These are phyloP conservation scores for Pseudococcus viburni DNA, from an alignment of 2,888 invertebrate genomes.

Conservation along the genomic window DNA sequence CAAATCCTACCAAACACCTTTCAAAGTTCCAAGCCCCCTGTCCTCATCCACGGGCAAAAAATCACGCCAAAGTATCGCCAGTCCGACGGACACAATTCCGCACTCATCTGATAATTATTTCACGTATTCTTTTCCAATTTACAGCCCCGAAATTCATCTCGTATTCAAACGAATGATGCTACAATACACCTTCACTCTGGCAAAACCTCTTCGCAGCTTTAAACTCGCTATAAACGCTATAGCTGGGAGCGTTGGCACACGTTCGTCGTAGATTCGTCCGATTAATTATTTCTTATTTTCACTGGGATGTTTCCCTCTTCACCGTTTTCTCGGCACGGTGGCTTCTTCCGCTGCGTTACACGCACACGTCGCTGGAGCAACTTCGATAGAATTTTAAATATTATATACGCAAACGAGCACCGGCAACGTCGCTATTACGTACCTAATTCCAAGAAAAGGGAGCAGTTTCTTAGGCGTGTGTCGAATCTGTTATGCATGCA, in stretches of 20 bases:
- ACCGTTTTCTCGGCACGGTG: background rate
- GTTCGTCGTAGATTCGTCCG: conserved; percentile 14
- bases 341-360: background rate
- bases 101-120: background rate
- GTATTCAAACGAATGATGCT: background rate
- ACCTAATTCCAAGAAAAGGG: conserved; percentile 1
- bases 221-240: background rate
- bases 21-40: no score
- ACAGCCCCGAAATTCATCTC: background rate
- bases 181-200: background rate
- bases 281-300: conserved; percentile 14
- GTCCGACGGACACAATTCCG: no score
- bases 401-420: background rate
- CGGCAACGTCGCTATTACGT: conserved; percentile 5
- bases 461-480: background rate
- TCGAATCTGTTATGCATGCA: background rate
- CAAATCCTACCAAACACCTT: no score
- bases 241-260: background rate
- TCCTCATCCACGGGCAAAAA: background rate
- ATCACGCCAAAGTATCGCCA: background rate
- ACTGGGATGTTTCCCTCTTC: background rate
- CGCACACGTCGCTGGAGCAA: background rate
- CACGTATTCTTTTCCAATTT: conserved; percentile 7
- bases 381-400: conserved; percentile 13
- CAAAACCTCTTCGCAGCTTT: background rate